Percentiles rank a stretch among this genome's conserved stretches.
Conservation (phyloP, 23 tunicate species). For the Ascidia mentula region DNA sequence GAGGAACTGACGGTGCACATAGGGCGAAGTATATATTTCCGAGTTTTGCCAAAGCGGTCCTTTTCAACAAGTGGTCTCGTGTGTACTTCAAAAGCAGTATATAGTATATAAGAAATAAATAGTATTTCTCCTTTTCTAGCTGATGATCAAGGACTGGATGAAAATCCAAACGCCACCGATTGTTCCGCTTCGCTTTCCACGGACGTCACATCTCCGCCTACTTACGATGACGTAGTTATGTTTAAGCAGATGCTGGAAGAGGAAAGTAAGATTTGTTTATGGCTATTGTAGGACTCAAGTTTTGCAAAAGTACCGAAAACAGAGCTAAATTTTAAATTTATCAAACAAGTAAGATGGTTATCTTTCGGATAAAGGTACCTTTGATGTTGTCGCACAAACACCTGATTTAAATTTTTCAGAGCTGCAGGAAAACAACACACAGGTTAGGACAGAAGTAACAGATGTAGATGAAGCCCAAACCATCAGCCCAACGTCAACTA, state of each 20-base stretch:
- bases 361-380: too few species aligned
- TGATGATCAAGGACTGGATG: not conserved
- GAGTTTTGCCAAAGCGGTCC: too few species aligned
- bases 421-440: not conserved
- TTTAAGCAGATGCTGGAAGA: conserved; percentile 2
- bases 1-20: too few species aligned
- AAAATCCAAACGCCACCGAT: not conserved
- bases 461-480: not conserved
- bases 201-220: not conserved
- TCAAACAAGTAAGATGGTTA: too few species aligned
- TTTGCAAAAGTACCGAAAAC: too few species aligned
- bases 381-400: too few species aligned
- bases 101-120: too few species aligned
- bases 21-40: too few species aligned
- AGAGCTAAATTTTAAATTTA: too few species aligned
- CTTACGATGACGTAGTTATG: not conserved
- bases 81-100: too few species aligned
- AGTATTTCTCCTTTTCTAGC: not conserved
- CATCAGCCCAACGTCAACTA: not conserved
- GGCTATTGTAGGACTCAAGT: too few species aligned
- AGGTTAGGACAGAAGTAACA: not conserved
- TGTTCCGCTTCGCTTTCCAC: not conserved
- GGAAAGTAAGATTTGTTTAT: not conserved
- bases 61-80: too few species aligned
- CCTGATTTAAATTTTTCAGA: not conserved